Conservation (phyloP, 2,888 invertebrate genomes). For the Conops quadrifasciatus region DNA sequence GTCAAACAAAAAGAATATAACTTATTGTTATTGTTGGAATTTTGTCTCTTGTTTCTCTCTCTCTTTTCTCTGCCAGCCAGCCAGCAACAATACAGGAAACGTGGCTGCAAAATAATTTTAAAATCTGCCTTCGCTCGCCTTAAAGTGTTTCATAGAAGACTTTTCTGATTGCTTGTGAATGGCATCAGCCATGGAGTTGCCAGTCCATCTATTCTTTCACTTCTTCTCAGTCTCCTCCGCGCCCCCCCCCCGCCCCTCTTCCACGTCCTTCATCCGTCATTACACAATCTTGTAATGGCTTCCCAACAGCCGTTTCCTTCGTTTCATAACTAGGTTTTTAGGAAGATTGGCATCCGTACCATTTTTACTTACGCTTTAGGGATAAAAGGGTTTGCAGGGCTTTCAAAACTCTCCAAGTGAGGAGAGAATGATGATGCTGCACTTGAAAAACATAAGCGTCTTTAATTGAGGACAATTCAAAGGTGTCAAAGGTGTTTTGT, state of each 20-base stretch:
- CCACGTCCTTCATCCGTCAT: not conserved
- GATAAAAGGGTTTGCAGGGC: not conserved
- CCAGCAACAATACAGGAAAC: not conserved
- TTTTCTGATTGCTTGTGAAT: slow-evolving; percentile 45
- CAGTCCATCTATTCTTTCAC: too few relatives aligned
- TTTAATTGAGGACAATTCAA: too few relatives aligned
- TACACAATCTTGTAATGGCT: slow-evolving; percentile 16
- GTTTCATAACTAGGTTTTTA: slow-evolving; percentile 25
- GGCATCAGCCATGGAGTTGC: too few relatives aligned
- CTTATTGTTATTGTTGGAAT: not conserved
- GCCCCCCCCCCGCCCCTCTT: not conserved
- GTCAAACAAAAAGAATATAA: not conserved
- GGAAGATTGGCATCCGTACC: slow-evolving; percentile 27
- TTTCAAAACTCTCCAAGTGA: too few relatives aligned
- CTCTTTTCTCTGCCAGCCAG: not conserved
- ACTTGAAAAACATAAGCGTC: too few relatives aligned
- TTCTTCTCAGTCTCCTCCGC: slow-evolving; percentile 21
- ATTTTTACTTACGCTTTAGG: slow-evolving; percentile 14
- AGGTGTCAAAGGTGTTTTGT: too few relatives aligned
- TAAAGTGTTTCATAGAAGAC: slow-evolving; percentile 41
- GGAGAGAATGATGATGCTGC: too few relatives aligned
- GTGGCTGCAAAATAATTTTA: not conserved
- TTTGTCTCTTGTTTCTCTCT: too few relatives aligned
- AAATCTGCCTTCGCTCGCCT: slow-evolving; percentile 16
- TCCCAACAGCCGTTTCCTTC: not conserved